A percentile compares a stretch with the other conserved stretches of the same genome.
These are phyloP conservation scores for Umimayanthus chanpuru DNA, from an alignment of 92 coral and sea anemone species.

Conservation along the genomic window DNA sequence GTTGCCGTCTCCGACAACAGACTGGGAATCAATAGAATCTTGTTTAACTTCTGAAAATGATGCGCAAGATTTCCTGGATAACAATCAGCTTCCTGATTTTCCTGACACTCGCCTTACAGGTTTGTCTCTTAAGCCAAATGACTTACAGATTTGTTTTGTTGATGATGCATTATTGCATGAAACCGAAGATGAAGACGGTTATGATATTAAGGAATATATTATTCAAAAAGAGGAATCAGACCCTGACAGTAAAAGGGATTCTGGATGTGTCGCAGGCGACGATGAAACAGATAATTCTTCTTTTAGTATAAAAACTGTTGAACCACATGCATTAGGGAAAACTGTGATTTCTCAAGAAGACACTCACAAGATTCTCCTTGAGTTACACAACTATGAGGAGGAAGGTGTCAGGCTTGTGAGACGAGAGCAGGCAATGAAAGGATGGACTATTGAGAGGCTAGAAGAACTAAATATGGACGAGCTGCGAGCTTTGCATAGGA, in stretches of 20 bases:
- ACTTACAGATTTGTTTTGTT: slow-evolving; percentile 91
- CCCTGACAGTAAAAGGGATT: slow-evolving; percentile 89
- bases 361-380: slow-evolving; percentile 80
- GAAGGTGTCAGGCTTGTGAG: slow-evolving; percentile 51
- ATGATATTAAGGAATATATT: slow-evolving; percentile 85
- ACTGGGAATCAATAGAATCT: slow-evolving; percentile 97
- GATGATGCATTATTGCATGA: slow-evolving; percentile 83
- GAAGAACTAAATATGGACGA: slow-evolving; percentile 67
- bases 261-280: slow-evolving; percentile 94
- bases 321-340: slow-evolving; percentile 75
- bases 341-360: slow-evolving; percentile 80
- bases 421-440: slow-evolving; percentile 51
- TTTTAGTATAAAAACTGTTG: slow-evolving; percentile 86
- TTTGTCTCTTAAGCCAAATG: slow-evolving; percentile 78
- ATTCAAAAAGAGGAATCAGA: slow-evolving; percentile 78
- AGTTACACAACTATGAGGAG: slow-evolving; percentile 70
- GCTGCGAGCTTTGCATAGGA: slow-evolving; percentile 66
- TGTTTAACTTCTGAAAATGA: slow-evolving; percentile 84
- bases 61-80: slow-evolving; percentile 60
- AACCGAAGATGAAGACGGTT: slow-evolving; percentile 85
- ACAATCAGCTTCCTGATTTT: slow-evolving; percentile 68
- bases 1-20: slow-evolving; percentile 93
- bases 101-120: slow-evolving; percentile 71
- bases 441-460: slow-evolving; percentile 88
- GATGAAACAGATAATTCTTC: slow-evolving; percentile 81